Percentiles rank a stretch among this genome's conserved stretches.
phyloP scores from a whole-genome alignment of 1,140 invertebrate species.

The Gonioctena quinquepunctata region DNA sequence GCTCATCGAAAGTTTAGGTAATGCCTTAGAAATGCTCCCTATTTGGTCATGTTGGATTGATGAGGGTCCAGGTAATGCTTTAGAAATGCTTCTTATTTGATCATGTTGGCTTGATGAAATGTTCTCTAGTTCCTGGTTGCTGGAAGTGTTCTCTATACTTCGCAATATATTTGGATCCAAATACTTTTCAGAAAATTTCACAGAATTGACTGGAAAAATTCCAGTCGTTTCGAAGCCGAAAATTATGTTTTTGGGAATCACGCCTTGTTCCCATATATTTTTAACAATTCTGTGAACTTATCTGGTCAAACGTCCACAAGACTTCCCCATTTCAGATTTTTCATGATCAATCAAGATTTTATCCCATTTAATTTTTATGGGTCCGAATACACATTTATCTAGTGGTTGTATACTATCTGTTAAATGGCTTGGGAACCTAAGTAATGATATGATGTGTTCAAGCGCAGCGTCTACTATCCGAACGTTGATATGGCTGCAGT shows the following conservation, averaged over 20 bases:
- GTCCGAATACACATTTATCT: constrained; percentile 27
- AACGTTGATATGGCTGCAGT: no score
- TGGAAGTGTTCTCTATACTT: neutral
- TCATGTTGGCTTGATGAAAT: neutral
- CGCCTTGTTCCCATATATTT: no score
- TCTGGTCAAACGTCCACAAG: no score
- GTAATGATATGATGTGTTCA: neutral
- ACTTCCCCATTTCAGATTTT: no score
- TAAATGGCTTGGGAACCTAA: constrained; percentile 27
- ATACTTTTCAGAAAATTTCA: neutral
- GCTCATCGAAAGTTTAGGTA: no score
- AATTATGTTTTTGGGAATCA: neutral
- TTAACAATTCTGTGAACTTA: no score
- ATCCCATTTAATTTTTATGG: constrained; percentile 26
- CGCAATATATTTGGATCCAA: neutral
- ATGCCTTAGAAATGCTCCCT: no score
- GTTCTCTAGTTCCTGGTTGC: neutral
- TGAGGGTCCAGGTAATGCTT: neutral
- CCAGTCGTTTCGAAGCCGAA: neutral
- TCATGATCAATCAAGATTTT: neutral
- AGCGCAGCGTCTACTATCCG: neutral
- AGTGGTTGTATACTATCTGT: constrained; percentile 21
- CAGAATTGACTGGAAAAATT: neutral
- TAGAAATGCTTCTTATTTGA: neutral
- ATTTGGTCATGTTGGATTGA: neutral